Evolutionary conservation across 2,888 invertebrate species (phyloP), one percentile per base, ranked within the genome.

Genomic region (Macrophya annulata): DNA sequence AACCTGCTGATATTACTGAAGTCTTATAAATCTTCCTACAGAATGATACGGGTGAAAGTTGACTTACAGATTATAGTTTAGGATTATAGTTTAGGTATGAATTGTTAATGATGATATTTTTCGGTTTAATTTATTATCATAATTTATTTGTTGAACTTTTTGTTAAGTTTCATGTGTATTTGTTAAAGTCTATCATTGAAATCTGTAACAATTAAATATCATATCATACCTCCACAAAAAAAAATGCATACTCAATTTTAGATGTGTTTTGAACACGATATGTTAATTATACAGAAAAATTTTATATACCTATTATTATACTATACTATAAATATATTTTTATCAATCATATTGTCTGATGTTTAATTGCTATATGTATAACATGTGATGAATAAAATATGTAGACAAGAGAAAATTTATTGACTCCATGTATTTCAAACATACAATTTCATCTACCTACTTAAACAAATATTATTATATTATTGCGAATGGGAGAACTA

Each of bases 31-130:
- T 45, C 43, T 21, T 21, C n/a, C n/a, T 68, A 21, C 17, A 74
- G 45, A 45, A 25, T 45, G 43, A 21, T 45, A 45, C 45, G 74
- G 45, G 74, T 74, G 74, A 74, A 74, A 43, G 43, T 74, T 74
- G n/a, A 74, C 43, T 74, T 45, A 45, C 21, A 43, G 74, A 74
- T 74, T 5, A 15, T 45, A 45, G 74, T 45, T 10, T 74, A 45
- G n/a, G n/a, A 74, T 74, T 5, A 15, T 45, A 45, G 74, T 45
- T 10, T 74, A 45, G n/a, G n/a, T 43, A 74, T 45, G 5, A 45
- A 21, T 48, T 51, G 77, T 77, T 77, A 21, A 31, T 51, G 76
- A 21, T 48, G 31, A 76, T 31, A 25, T 31, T 31, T 31, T 31
- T 76, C 3, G 6, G 43, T 74, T 1, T 45, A 74, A 10, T 48